Evolutionary conservation across 2,113 vertebrate species (phyloP).

Genomic region (Neodon shergylaensis): DNA sequence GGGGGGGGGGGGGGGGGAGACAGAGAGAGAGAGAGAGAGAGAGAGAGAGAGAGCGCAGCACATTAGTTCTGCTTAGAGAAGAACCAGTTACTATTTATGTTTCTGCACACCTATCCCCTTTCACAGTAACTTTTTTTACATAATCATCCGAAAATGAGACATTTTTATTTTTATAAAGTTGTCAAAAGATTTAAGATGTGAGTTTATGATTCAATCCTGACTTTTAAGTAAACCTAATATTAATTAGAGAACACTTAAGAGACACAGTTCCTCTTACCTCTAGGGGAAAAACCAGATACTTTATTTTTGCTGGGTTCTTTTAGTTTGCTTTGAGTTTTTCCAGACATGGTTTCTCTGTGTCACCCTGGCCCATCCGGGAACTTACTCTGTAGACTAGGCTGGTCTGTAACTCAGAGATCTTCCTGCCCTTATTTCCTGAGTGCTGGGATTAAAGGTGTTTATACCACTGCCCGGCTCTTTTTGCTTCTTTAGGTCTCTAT

Average conservation of each 20-base stretch:
- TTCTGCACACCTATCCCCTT: not conserved
- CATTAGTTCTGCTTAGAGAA: not conserved
- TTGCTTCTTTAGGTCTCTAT: constrained; percentile 37
- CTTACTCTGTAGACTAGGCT: not conserved
- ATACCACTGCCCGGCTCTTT: not conserved
- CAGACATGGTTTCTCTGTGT: not conserved
- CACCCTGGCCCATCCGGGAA: not conserved
- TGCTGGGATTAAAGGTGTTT: not conserved
- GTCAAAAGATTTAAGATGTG: not conserved
- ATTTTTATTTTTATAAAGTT: not conserved
- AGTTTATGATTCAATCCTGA: not conserved
- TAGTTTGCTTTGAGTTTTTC: not conserved
- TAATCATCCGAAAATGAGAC: not conserved
- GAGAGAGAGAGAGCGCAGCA: too few relatives aligned
- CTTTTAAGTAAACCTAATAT: not conserved
- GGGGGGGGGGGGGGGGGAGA: fast-evolving
- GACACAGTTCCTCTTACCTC: not conserved
- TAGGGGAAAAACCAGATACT: not conserved
- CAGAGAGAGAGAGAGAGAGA: too few relatives aligned
- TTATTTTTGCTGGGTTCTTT: not conserved
- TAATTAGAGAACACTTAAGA: not conserved
- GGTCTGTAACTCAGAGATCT: not conserved
- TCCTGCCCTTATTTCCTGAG: not conserved
- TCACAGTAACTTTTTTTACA: not conserved
- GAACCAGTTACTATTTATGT: not conserved